These are phyloP conservation scores for Limosa lapponica DNA, from an alignment of 2,797 vertebrate genomes.

Conservation along the genomic window DNA sequence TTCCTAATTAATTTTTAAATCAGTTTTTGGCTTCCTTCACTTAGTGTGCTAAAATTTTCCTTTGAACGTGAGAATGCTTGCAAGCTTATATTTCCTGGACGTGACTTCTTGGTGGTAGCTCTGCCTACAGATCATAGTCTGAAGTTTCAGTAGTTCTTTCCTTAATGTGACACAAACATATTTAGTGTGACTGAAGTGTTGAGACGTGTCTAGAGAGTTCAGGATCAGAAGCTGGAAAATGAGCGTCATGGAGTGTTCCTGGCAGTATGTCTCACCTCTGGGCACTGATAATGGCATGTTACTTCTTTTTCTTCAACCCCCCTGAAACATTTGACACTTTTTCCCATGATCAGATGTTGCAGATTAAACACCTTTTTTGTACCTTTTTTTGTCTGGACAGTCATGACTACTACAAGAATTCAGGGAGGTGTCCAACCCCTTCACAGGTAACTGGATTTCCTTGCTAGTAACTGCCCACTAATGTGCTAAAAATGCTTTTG, in stretches of 20 bases:
- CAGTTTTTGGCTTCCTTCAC: neutral
- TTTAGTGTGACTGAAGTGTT: neutral
- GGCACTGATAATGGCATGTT: neutral
- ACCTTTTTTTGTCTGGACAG: neutral
- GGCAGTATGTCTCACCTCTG: neutral
- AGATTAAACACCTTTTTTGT: neutral
- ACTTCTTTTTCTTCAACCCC: neutral
- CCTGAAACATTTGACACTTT: neutral
- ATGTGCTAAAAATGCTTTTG: neutral
- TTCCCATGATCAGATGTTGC: neutral
- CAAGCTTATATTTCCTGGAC: neutral
- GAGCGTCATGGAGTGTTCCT: rapidly evolving
- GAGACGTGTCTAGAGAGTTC: neutral
- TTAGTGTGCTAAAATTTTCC: neutral
- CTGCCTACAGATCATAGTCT: neutral
- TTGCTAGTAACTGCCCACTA: neutral
- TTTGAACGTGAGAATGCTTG: neutral
- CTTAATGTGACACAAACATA: neutral
- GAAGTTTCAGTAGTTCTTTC: neutral
- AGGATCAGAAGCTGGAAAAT: neutral
- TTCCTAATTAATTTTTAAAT: neutral
- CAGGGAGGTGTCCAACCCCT: neutral
- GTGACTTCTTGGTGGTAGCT: neutral
- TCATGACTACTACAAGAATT: neutral
- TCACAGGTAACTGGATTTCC: neutral